A percentile compares a stretch with the other conserved stretches of the same genome.
Evolutionary conservation across 2,113 vertebrate species (phyloP).

Genomic region (Pedetes capensis): DNA sequence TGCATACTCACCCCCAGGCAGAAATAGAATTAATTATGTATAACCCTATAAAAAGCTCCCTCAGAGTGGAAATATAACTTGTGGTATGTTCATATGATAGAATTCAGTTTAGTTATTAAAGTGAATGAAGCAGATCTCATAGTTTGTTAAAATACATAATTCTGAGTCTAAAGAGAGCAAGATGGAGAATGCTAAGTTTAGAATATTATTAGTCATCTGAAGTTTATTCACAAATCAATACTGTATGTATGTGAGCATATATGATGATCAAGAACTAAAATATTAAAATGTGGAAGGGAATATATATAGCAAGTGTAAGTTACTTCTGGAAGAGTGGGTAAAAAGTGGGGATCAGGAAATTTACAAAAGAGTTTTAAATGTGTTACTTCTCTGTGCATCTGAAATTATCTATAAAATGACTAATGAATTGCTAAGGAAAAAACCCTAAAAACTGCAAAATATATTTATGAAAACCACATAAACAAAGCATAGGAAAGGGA

Average conservation of each 20-base stretch:
- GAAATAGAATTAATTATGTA: background rate
- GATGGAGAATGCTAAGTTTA: background rate
- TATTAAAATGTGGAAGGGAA: background rate
- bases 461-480: background rate
- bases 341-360: background rate
- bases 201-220: background rate
- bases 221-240: background rate
- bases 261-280: background rate
- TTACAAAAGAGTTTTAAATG: background rate
- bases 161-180: constrained; percentile 13
- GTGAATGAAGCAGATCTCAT: background rate
- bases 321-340: background rate
- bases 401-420: background rate
- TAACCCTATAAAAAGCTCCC: background rate
- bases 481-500: background rate
- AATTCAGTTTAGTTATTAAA: constrained; percentile 35
- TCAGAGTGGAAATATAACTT: constrained; percentile 14
- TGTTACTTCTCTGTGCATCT: background rate
- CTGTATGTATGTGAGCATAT: background rate
- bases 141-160: constrained; percentile 4
- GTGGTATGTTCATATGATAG: background rate
- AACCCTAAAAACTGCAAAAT: background rate
- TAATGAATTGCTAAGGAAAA: background rate
- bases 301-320: background rate
- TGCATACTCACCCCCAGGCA: background rate